phyloP scores from a whole-genome alignment of 2,113 vertebrate species.

The Eptesicus fuscus region DNA sequence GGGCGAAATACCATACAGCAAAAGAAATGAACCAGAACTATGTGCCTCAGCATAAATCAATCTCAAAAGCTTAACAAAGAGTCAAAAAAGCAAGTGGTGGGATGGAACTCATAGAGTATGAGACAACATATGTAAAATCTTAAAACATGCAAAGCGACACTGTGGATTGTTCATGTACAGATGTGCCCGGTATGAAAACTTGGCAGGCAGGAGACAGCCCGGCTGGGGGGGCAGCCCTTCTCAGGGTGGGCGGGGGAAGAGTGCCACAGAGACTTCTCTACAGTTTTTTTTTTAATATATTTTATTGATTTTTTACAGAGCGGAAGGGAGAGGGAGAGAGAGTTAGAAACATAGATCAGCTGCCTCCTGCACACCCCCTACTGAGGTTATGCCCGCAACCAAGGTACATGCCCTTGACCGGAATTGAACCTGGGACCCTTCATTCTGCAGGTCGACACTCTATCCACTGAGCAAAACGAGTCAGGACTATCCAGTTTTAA shows the following conservation, averaged over 20 bases:
- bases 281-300: background rate
- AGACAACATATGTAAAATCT: background rate
- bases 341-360: no score
- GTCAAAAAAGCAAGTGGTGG: background rate
- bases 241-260: background rate
- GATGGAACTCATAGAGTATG: background rate
- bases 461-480: no score
- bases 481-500: background rate
- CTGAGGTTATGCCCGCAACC: no score
- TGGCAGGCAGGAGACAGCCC: background rate
- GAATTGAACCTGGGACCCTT: no score
- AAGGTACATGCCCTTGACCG: no score
- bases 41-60: background rate
- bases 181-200: background rate
- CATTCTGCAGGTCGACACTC: no score
- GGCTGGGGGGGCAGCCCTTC: background rate
- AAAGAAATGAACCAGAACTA: background rate
- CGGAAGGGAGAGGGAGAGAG: no score
- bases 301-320: no score
- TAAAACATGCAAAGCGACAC: background rate
- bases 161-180: fast-evolving
- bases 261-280: background rate
- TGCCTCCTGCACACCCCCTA: no score
- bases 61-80: background rate
- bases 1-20: background rate